Base-by-base conservation (phyloP, 2,113 vertebrate species). In the Eonycteris spelaea region DNA sequence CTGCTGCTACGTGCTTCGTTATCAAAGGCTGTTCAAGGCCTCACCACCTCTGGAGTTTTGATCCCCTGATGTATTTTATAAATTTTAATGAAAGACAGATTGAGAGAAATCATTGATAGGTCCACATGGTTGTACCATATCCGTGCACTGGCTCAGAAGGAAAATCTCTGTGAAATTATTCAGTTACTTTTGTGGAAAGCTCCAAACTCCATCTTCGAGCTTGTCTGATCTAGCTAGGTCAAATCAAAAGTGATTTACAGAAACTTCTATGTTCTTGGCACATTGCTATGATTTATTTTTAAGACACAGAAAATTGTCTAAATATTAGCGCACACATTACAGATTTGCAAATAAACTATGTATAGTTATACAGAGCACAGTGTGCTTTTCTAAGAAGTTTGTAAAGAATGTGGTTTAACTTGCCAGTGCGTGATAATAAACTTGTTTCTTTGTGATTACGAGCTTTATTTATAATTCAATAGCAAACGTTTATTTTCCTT, bases 71-170 rank as follows among this genome's bases (percentile, higher is more conserved):
- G 79, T 74, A 33, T 91, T 98, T 98, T 93, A 96, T 51, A 48
- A 94, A 91, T 98, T 87, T 97, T 97, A 97, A 97, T 86, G 70
- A 91, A 95, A 98, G 83, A 89, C 87, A 97, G 89, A 97, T 79
- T 53, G 63, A 95, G 90, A 97, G 78, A 61, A 90, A 87, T 71
- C 91, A 71, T 0, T 63, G 0, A 97, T 92, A 92, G 80, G 53
- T 51, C 16, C 63, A 40, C 16, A 5, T 93, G 79, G 40, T 86
- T 97, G 43, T 95, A n/a, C 24, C 8, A 3, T 96, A 33, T 90
- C n/a, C 51, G 67, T 95, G 5, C 59, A 65, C 71, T 95, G 87
- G 65, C 95, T 96, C 35, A 87, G 16, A 92, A 80, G 94, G 71
- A 78, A 96, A 96, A 83, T 86, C 86, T 97, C 55, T 35, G 3